phyloP scores from a whole-genome alignment of 2,797 vertebrate genomes.

The Gorsachius magnificus region DNA sequence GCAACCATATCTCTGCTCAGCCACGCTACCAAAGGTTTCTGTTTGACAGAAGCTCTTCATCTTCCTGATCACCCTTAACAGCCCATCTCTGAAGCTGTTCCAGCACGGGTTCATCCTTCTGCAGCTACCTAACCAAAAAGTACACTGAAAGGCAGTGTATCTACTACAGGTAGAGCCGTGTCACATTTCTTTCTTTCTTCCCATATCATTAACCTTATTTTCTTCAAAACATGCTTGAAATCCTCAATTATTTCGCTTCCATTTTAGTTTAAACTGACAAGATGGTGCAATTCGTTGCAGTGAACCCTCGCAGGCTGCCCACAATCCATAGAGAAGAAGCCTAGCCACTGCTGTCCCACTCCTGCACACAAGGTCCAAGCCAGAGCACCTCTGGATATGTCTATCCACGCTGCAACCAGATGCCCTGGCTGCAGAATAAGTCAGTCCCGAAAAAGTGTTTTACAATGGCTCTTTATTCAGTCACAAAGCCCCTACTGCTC shows the following conservation, averaged over 20 bases:
- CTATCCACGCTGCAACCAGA: not conserved
- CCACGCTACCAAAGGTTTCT: not conserved
- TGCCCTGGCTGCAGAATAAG: not conserved
- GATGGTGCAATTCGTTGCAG: not conserved
- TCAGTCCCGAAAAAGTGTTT: not conserved
- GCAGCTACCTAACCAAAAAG: not conserved
- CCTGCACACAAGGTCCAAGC: not conserved
- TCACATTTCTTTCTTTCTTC: not conserved
- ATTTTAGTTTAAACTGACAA: not conserved
- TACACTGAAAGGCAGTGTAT: not conserved
- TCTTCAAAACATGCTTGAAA: not conserved
- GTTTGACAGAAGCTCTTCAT: not conserved
- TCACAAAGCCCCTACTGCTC: not conserved
- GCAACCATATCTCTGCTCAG: not conserved
- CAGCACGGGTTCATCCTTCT: not conserved
- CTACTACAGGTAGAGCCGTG: not conserved
- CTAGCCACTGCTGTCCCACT: not conserved
- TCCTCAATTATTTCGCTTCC: not conserved
- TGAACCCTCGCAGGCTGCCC: not conserved
- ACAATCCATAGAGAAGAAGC: not conserved
- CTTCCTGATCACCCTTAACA: not conserved
- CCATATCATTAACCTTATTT: not conserved
- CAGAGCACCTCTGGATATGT: not conserved
- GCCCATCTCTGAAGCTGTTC: not conserved
- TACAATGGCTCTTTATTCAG: not conserved